A percentile compares a stretch with the other conserved stretches of the same genome.
Conservation (phyloP, 2,113 vertebrate genomes). For the Colinus virginianus region DNA sequence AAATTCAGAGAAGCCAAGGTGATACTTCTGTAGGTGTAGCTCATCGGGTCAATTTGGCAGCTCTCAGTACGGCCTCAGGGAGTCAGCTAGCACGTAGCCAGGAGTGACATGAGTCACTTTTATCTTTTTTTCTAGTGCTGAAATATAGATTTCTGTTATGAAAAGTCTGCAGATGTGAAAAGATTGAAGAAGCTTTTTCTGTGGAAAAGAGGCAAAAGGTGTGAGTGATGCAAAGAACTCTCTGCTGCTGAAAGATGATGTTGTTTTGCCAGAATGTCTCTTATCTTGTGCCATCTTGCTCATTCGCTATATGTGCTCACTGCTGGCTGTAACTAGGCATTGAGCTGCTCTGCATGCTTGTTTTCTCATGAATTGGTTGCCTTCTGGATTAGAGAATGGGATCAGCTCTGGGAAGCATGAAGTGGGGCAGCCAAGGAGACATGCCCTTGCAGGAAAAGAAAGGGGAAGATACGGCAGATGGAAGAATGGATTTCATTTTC, state of each 20-base stretch:
- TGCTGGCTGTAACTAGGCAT: background rate
- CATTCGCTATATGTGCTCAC: accelerated
- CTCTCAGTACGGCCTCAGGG: background rate
- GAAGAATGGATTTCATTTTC: background rate
- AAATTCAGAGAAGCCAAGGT: background rate
- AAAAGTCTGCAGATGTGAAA: background rate
- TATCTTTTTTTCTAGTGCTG: background rate
- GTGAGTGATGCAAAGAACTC: background rate
- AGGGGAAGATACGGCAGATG: background rate
- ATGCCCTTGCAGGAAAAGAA: background rate
- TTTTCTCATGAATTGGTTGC: background rate
- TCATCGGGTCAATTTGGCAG: background rate
- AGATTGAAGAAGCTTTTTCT: background rate
- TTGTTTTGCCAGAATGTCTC: background rate
- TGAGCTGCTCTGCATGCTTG: background rate
- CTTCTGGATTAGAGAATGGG: background rate
- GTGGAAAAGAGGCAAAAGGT: background rate
- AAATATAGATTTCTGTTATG: background rate
- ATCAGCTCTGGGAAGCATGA: background rate
- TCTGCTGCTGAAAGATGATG: background rate
- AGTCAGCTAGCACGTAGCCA: background rate
- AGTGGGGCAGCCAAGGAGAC: background rate
- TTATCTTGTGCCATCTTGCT: background rate
- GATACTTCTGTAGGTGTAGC: background rate
- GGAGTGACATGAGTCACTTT: background rate